Conservation (phyloP, 2,888 invertebrate species). For the Drosophila emarginata region DNA sequence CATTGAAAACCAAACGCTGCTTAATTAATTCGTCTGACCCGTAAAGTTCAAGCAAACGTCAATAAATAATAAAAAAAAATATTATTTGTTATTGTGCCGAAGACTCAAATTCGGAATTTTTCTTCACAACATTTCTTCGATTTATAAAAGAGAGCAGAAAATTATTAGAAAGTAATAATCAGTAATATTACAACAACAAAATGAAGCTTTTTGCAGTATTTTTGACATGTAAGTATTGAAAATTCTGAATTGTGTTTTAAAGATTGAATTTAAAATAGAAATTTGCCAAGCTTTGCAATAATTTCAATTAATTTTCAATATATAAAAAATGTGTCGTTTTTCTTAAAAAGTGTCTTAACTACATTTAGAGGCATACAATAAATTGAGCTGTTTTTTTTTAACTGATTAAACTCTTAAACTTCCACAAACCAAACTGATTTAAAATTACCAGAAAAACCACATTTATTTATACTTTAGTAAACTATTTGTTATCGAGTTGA, state of each 20-base stretch:
- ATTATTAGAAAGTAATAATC: conserved; percentile 16
- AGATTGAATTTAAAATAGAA: neutral
- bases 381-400: too few relatives aligned
- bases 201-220: conserved; percentile 78
- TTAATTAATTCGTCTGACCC: conserved; percentile 59
- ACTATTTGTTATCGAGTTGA: too few relatives aligned
- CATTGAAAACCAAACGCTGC: conserved; percentile 42
- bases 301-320: too few relatives aligned
- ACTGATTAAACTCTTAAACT: too few relatives aligned
- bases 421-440: neutral
- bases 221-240: conserved; percentile 70
- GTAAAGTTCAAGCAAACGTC: conserved; percentile 48
- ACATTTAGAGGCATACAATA: too few relatives aligned
- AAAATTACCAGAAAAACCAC: neutral
- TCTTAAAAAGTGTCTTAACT: too few relatives aligned
- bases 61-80: conserved; percentile 39
- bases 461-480: too few relatives aligned
- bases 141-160: neutral
- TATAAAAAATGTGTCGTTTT: too few relatives aligned
- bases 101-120: neutral
- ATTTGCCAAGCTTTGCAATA: too few relatives aligned
- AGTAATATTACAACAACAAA: conserved; percentile 33
- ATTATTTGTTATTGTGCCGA: conserved; percentile 30
- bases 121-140: neutral
- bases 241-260: neutral